phyloP scores from a whole-genome alignment of 2,888 invertebrate genomes.

The Cerceris rybyensis region DNA sequence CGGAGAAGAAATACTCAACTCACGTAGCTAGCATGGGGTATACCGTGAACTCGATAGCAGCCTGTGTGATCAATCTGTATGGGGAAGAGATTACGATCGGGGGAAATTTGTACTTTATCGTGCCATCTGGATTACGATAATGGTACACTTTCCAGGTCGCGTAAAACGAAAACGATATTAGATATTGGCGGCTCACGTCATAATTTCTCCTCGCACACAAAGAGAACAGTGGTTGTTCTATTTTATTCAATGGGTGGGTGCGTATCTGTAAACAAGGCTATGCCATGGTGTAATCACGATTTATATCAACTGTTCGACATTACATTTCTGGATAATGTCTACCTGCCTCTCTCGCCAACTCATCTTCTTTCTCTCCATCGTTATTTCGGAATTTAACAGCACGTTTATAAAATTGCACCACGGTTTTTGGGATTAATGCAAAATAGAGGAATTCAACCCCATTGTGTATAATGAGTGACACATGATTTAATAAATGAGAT shows the following conservation, averaged over 20 bases:
- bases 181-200: constrained; percentile 22
- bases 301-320: constrained; percentile 56
- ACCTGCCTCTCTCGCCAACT: constrained; percentile 22
- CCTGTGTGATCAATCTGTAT: constrained; percentile 65
- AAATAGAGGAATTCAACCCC: no score
- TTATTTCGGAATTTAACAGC: constrained; percentile 41
- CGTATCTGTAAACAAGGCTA: constrained; percentile 29
- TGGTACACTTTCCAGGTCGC: constrained; percentile 47
- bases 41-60: constrained; percentile 7
- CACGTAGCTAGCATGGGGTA: neutral
- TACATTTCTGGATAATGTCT: constrained; percentile 46
- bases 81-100: constrained; percentile 67
- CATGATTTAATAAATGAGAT: no score
- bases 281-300: constrained; percentile 50
- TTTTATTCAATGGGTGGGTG: constrained; percentile 13
- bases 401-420: constrained; percentile 37
- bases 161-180: constrained; percentile 26
- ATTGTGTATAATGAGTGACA: no score
- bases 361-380: constrained; percentile 13
- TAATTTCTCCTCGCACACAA: constrained; percentile 21
- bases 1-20: neutral
- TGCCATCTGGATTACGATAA: constrained; percentile 63
- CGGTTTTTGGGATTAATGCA: no score
- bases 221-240: neutral
- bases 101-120: constrained; percentile 70